Evolutionary conservation across 2,113 vertebrate genomes (phyloP).

Genomic region (Burhinus bistriatus): DNA sequence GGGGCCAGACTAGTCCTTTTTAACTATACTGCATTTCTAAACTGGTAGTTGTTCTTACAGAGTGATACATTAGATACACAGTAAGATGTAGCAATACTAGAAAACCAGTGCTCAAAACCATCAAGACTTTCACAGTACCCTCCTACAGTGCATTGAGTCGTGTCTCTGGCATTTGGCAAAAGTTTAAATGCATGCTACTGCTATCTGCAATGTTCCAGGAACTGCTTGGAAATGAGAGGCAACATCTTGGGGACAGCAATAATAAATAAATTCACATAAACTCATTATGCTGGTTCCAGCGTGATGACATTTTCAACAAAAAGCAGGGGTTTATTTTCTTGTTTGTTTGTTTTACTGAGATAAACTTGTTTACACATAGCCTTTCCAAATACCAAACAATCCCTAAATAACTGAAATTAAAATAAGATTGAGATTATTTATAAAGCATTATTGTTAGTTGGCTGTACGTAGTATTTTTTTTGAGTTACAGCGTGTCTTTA

Average conservation of each 20-base stretch:
- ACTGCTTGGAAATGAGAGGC: neutral
- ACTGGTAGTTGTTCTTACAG: neutral
- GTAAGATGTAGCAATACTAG: neutral
- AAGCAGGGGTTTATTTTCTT: neutral
- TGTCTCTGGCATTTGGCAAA: neutral
- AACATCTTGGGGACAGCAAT: neutral
- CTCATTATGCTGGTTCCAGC: neutral
- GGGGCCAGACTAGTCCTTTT: neutral
- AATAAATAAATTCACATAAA: conserved; percentile 15
- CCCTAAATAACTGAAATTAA: conserved; percentile 12
- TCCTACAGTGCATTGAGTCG: neutral
- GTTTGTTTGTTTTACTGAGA: conserved; percentile 33
- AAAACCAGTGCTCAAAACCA: neutral
- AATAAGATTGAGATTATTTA: neutral
- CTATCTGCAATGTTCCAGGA: conserved; percentile 11
- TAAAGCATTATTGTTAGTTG: neutral
- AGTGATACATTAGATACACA: neutral
- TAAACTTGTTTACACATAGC: conserved; percentile 11
- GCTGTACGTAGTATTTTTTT: neutral
- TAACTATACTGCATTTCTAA: neutral
- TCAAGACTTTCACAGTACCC: neutral
- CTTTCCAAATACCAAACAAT: conserved; percentile 18
- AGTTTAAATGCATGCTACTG: neutral
- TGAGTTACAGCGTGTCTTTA: neutral
- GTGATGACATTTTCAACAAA: conserved; percentile 51